Conservation (phyloP, 2,888 invertebrate species). For the Scaptomyza flava region DNA sequence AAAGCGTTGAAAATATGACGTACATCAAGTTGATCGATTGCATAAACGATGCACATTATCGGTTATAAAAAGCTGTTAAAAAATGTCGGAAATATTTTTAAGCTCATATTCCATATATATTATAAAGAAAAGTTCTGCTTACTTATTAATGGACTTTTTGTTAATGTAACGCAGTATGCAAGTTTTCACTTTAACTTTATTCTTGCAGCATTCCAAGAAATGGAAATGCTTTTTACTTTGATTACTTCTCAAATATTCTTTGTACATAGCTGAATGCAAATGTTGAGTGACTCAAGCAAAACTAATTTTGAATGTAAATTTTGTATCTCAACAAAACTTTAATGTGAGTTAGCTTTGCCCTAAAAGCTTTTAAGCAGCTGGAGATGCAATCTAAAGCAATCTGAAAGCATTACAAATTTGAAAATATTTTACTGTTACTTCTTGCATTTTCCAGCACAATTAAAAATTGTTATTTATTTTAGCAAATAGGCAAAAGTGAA, state of each 20-base stretch:
- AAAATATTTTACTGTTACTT: background rate
- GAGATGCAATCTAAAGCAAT: background rate
- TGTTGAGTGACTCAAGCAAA: background rate
- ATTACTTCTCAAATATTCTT: background rate
- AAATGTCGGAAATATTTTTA: too few relatives aligned
- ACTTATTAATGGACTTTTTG: background rate
- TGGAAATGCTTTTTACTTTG: background rate
- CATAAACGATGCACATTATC: conserved; percentile 1
- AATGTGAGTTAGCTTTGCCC: background rate
- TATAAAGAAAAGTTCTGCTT: background rate
- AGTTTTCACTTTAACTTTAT: background rate
- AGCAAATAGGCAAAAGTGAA: background rate
- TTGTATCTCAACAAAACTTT: background rate
- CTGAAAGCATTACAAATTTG: conserved; percentile 13
- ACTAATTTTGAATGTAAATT: conserved; percentile 4
- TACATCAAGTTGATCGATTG: conserved; percentile 23
- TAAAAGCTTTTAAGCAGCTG: conserved; percentile 3
- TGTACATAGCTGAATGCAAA: background rate
- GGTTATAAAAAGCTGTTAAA: background rate
- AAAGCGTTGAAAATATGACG: conserved; percentile 14
- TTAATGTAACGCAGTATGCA: background rate
- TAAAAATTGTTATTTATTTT: conserved; percentile 22
- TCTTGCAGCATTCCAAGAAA: background rate
- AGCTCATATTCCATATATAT: background rate
- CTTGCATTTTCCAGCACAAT: background rate